Conservation (phyloP, 2,888 invertebrate species). For the Micropterix aruncella region DNA sequence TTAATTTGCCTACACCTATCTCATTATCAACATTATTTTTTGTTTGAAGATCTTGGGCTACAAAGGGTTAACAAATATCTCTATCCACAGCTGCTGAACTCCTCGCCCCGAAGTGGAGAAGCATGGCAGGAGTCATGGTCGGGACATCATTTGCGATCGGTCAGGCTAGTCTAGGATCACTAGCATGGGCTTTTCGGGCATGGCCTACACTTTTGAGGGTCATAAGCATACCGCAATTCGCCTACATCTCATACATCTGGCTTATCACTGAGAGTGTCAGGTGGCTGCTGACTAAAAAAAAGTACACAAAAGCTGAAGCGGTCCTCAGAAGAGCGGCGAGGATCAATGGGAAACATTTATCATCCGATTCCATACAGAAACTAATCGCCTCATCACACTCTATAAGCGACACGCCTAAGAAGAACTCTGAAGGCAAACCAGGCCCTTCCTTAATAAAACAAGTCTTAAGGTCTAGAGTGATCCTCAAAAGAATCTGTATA, state of each 20-base stretch:
- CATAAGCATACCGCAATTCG: slow-evolving; percentile 44
- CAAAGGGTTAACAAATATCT: too few species aligned
- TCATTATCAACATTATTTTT: too few species aligned
- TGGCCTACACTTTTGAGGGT: slow-evolving; percentile 45
- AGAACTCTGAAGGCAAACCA: slow-evolving; percentile 11
- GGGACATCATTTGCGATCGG: slow-evolving; percentile 48
- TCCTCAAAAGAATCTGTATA: slow-evolving; percentile 30
- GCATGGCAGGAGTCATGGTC: slow-evolving; percentile 44
- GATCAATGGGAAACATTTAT: slow-evolving; percentile 26
- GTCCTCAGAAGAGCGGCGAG: slow-evolving; percentile 45
- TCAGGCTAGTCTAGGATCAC: slow-evolving; percentile 39
- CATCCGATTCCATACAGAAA: slow-evolving; percentile 18
- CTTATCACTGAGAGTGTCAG: slow-evolving; percentile 46
- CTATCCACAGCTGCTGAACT: slow-evolving; percentile 52
- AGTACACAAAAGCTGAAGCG: slow-evolving; percentile 39
- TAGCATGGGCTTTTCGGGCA: slow-evolving; percentile 42
- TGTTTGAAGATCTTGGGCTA: too few species aligned
- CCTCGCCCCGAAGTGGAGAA: slow-evolving; percentile 45
- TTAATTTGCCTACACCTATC: too few species aligned
- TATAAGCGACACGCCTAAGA: slow-evolving; percentile 9
- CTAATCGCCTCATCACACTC: slow-evolving; percentile 16
- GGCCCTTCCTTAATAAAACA: slow-evolving; percentile 11
- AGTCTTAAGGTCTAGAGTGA: slow-evolving; percentile 24
- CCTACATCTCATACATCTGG: slow-evolving; percentile 43
- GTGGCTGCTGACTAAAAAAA: slow-evolving; percentile 48